Evolutionary conservation across 2,113 vertebrate species (phyloP).

Genomic region (Rana temporaria): DNA sequence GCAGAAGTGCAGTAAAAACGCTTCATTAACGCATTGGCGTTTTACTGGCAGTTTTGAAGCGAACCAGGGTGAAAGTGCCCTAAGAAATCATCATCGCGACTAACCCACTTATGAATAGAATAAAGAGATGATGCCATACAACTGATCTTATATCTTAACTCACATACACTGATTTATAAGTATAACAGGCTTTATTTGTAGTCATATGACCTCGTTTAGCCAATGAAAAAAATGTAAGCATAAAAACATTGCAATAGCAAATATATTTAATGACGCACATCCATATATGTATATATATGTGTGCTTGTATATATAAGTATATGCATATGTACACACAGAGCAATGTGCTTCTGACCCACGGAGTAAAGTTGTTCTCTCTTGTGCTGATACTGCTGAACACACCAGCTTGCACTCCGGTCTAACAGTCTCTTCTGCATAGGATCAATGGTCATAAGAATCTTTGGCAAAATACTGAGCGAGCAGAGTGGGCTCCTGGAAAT

Average conservation of each 20-base stretch:
- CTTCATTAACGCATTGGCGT: no score
- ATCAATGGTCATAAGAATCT: slow-evolving; percentile 40
- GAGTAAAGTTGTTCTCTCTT: slow-evolving; percentile 26
- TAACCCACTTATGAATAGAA: neutral
- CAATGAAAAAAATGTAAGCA: slow-evolving; percentile 54
- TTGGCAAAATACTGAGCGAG: slow-evolving; percentile 57
- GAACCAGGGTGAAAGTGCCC: no score
- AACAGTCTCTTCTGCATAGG: neutral
- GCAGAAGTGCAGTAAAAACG: no score
- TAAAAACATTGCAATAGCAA: slow-evolving; percentile 56
- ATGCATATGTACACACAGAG: slow-evolving; percentile 45
- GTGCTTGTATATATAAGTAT: slow-evolving; percentile 32
- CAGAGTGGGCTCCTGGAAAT: slow-evolving; percentile 17
- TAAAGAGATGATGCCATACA: neutral
- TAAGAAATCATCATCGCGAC: no score
- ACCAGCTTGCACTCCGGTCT: slow-evolving; percentile 9
- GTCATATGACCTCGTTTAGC: slow-evolving; percentile 57
- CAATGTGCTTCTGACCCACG: slow-evolving; percentile 52
- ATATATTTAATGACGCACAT: slow-evolving; percentile 56
- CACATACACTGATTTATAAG: slow-evolving; percentile 24
- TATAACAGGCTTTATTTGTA: slow-evolving; percentile 57
- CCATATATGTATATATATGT: slow-evolving; percentile 51
- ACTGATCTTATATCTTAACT: slow-evolving; percentile 5
- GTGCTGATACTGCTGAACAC: slow-evolving; percentile 12
- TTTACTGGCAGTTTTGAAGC: no score